These are phyloP conservation scores for Acanthacorydalis orientalis DNA, from an alignment of 2,888 invertebrate species.

Conservation along the genomic window DNA sequence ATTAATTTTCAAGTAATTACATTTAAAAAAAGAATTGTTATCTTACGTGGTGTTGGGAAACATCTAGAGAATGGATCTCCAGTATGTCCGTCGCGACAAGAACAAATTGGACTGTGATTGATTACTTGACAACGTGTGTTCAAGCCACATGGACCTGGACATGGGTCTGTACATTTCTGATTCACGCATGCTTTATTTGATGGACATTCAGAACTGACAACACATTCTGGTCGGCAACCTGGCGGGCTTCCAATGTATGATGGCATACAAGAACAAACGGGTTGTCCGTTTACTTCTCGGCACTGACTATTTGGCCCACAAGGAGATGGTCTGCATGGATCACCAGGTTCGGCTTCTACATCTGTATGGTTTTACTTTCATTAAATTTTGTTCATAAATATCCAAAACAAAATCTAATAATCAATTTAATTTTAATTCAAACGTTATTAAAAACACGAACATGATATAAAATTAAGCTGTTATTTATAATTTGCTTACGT, in stretches of 20 bases:
- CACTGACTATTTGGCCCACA: conserved; percentile 68
- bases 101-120: conserved; percentile 55
- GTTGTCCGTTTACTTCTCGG: conserved; percentile 48
- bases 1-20: too few relatives aligned
- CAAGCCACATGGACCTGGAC: conserved; percentile 53
- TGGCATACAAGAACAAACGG: conserved; percentile 51
- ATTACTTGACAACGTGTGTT: conserved; percentile 56
- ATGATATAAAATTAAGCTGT: too few relatives aligned
- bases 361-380: too few relatives aligned
- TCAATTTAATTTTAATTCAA: too few relatives aligned
- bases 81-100: conserved; percentile 38
- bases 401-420: too few relatives aligned
- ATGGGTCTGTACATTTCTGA: conserved; percentile 55
- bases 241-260: conserved; percentile 48
- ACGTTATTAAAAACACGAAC: too few relatives aligned
- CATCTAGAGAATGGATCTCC: conserved; percentile 52
- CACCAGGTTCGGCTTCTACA: conserved; percentile 18
- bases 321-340: conserved; percentile 48
- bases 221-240: conserved; percentile 56
- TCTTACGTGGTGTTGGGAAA: conserved; percentile 27
- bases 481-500: too few relatives aligned
- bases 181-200: conserved; percentile 46
- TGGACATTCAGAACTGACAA: conserved; percentile 54
- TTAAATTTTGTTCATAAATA: too few relatives aligned
- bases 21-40: too few relatives aligned